A percentile compares a stretch with the other conserved stretches of the same genome.
These are phyloP conservation scores for Ips typographus DNA, from an alignment of 1,140 invertebrate genomes.

Conservation along the genomic window DNA sequence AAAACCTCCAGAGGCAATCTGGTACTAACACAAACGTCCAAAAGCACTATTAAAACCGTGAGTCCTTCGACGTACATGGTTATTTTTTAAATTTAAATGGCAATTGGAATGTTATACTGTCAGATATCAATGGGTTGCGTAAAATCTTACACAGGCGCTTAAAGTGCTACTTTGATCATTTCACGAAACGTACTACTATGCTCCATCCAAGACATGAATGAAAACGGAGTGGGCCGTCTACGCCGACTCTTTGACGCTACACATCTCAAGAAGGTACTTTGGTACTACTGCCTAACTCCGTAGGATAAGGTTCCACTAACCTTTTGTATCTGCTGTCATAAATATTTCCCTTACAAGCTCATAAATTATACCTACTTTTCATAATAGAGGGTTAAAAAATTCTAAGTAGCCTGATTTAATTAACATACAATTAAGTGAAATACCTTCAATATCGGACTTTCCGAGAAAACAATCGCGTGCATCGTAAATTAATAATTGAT, in stretches of 20 bases:
- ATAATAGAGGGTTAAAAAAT: too few species aligned
- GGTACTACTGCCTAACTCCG: neutral
- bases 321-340: too few species aligned
- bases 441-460: neutral
- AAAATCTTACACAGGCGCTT: conserved; percentile 38
- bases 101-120: neutral
- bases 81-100: conserved; percentile 8
- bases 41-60: conserved; percentile 41
- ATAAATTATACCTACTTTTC: too few species aligned
- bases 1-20: conserved; percentile 47
- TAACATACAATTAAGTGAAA: neutral
- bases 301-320: neutral
- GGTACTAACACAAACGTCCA: conserved; percentile 39
- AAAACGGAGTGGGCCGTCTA: conserved; percentile 37
- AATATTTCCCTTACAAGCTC: too few species aligned
- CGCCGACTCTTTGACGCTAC: conserved; percentile 33
- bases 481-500: conserved; percentile 10
- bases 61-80: conserved; percentile 41
- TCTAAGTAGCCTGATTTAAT: too few species aligned
- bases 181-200: conserved; percentile 47
- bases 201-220: conserved; percentile 42
- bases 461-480: conserved; percentile 19
- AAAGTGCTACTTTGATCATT: conserved; percentile 45
- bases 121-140: conserved; percentile 41
- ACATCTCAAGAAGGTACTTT: conserved; percentile 14